Evolutionary conservation across 2,797 vertebrate genomes (phyloP), one percentile per base, ranked within the genome.

Genomic region (Parauchenoglanis ngamensis): DNA sequence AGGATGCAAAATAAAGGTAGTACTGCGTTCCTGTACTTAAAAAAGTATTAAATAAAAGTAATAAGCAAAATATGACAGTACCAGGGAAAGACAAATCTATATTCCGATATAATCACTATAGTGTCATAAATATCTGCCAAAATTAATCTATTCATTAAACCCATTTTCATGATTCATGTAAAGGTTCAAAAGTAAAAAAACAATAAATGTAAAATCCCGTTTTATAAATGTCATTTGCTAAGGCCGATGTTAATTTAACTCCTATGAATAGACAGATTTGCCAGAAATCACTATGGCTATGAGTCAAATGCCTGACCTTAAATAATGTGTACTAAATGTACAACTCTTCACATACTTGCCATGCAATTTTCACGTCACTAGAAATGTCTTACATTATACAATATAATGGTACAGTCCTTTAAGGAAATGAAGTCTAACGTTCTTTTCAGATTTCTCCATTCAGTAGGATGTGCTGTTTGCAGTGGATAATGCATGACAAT

Each of bases 401-500:
- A 52, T 25, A 57, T 85, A 81, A 86, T 31, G 57, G 54, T 61
- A 35, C 61, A 83, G 40, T 67, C 84, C 52, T 85, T 86, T 44
- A 85, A 75, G 83, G 63, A 89, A 88, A 73, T 59, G 67, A 85
- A 84, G 72, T 59, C 31, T 56, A 83, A 44, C 15, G 25, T 52
- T 87, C 68, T 87, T 87, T 85, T 85, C 80, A 72, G 35, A 81
- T 31, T 35, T 76, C 63, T 75, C 49, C 31, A 19, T 86, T 54
- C 31, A 7, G 46, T 52, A 84, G 65, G 75, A 80, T 80, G 44
- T 40, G 63, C 49, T 63, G 77, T 87, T 84, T 61, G 44, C 75
- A 85, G 78, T 65, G 81, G 35, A 83, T 28, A 81, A 81, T 17
- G 61, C 88, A 87, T 86, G 76, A 87, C 76, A 87, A 86, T 85